Evolutionary conservation across 2,888 invertebrate species (phyloP).

Genomic region (Pyrrhia umbra): DNA sequence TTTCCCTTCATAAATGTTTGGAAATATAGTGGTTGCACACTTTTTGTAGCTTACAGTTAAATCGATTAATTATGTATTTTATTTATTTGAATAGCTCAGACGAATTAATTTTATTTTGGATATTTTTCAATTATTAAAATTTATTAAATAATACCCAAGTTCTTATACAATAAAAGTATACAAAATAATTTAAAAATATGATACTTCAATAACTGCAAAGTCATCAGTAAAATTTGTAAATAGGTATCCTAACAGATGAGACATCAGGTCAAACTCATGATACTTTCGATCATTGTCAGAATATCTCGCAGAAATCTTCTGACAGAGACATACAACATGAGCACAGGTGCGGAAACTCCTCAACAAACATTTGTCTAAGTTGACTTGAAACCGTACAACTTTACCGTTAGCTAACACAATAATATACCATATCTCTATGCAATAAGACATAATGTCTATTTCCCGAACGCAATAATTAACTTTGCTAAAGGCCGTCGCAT

Average conservation of each 20-base stretch:
- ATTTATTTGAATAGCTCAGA: slow-evolving; percentile 3
- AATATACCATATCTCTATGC: slow-evolving; percentile 53
- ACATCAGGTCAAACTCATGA: slow-evolving; percentile 55
- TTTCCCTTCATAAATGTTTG: slow-evolving; percentile 59
- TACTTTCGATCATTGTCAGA: slow-evolving; percentile 77
- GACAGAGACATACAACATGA: slow-evolving; percentile 73
- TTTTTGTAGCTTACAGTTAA: slow-evolving; percentile 11
- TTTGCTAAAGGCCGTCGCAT: slow-evolving; percentile 58
- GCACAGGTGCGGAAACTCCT: slow-evolving; percentile 75
- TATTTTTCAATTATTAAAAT: too few relatives aligned
- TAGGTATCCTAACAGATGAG: slow-evolving; percentile 13
- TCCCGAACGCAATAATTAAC: slow-evolving; percentile 27
- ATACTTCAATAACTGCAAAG: too few relatives aligned
- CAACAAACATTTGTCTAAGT: slow-evolving; percentile 77
- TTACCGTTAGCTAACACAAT: slow-evolving; percentile 57
- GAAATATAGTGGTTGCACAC: slow-evolving; percentile 36
- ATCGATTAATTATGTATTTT: not conserved
- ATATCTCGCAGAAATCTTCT: slow-evolving; percentile 64
- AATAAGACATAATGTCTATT: slow-evolving; percentile 47
- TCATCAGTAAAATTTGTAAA: too few relatives aligned
- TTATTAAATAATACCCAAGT: too few relatives aligned
- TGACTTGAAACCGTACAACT: slow-evolving; percentile 60
- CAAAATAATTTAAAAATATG: too few relatives aligned
- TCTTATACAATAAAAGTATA: too few relatives aligned
- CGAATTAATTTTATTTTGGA: not conserved